These are phyloP conservation scores for Passerculus sandwichensis DNA, from an alignment of 2,797 vertebrate species.

Conservation along the genomic window DNA sequence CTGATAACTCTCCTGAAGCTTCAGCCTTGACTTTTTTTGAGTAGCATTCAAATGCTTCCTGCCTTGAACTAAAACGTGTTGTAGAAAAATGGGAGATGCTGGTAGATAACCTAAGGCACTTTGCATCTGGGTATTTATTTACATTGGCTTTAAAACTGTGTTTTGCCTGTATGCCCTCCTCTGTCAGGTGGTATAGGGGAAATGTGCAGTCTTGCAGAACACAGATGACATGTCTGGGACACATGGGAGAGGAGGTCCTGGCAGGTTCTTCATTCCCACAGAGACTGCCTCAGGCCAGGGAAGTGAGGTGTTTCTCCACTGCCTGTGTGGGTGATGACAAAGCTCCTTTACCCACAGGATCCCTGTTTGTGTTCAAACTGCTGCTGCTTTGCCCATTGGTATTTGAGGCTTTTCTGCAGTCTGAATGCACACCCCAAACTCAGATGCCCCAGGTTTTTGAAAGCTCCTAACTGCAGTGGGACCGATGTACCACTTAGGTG, in stretches of 20 bases:
- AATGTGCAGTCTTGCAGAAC: neutral
- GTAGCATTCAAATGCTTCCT: neutral
- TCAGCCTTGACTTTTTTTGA: neutral
- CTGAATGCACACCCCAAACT: neutral
- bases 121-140: neutral
- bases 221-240: neutral
- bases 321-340: rapidly evolving
- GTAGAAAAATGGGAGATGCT: neutral
- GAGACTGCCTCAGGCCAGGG: neutral
- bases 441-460: neutral
- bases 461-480: neutral
- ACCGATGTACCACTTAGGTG: neutral
- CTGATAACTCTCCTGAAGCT: neutral
- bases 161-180: neutral
- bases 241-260: neutral
- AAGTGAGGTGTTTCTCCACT: neutral
- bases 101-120: neutral
- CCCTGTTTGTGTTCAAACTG: neutral
- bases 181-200: neutral
- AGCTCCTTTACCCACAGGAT: neutral
- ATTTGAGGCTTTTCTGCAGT: neutral
- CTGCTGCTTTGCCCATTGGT: neutral
- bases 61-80: neutral
- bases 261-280: neutral
- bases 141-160: neutral